Base-by-base conservation (phyloP, 30 jellyfish, hydroid and myxozoan genomes). In the Catostylus mosaicus region DNA sequence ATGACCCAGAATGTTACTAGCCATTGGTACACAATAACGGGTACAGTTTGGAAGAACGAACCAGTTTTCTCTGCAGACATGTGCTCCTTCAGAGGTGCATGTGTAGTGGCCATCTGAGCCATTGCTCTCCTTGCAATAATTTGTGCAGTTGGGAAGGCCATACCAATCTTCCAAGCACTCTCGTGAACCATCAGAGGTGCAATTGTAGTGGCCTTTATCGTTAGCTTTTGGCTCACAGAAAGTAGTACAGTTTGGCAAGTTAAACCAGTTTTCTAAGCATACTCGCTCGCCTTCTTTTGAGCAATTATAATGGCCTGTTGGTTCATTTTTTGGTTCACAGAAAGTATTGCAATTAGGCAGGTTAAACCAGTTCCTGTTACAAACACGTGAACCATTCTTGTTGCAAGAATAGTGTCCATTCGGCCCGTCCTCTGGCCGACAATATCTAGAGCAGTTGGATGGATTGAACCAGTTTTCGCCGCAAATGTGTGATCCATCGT, bases 371-470 rank as follows among this genome's bases (percentile, higher is more conserved):
- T 62, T 23, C n/a, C 30, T n/a, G 34, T 30, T 24, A 20, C 79
- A 47, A 14, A 63, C 65, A 29, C 50, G 76, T 1, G 86, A 16
- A n/a, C 84, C 86, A 26, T 69, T 32, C 4, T 30, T 62, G 9
- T 79, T 45, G 34, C 89, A 85, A 3, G 30, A 18, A 45, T 23
- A 63, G 24, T 63, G 45, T 10, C 84, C 89, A 75, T 3, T 23
- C 26, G 18, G 37, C 67, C 60, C 50, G 30, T 57, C 57, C 29
- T 40, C 37, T n/a, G 81, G 75, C 0, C 16, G 10, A 45, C 94
- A 83, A 26, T 22, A 75, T 9, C 30, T 45, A 24, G 88, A 59
- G 80, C 95, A 85, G 66, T 85, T 85, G 4, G 88, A 88, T 22
- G 26, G 48, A 22, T 50, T 57, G 45, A 38, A 77, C 95, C 95